These are phyloP conservation scores for Serripes groenlandicus DNA, from an alignment of 2,888 invertebrate species.

Conservation along the genomic window DNA sequence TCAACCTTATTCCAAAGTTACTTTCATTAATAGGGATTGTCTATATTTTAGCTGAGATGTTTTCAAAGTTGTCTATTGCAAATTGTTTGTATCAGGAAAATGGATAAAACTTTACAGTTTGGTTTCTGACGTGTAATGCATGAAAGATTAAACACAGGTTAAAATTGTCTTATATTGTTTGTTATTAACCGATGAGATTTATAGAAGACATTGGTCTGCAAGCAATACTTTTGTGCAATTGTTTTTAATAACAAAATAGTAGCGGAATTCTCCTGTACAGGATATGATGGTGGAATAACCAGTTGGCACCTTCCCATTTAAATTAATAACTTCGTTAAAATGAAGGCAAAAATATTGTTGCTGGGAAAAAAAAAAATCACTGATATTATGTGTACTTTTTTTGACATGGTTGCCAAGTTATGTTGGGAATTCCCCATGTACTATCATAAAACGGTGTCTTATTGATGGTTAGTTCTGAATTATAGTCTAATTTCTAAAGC, in stretches of 20 bases:
- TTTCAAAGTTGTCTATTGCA: not conserved
- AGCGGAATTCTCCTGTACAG: conserved; percentile 1
- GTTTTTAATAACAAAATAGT: not conserved
- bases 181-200: too few relatives aligned
- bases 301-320: conserved; percentile 38
- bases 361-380: not conserved
- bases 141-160: too few relatives aligned
- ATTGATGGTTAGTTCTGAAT: conserved; percentile 32
- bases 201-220: too few relatives aligned
- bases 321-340: conserved; percentile 44
- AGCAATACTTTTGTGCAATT: too few relatives aligned
- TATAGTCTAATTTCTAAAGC: conserved; percentile 19
- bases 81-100: not conserved
- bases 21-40: too few relatives aligned
- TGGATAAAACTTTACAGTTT: not conserved
- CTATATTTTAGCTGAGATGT: not conserved
- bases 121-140: too few relatives aligned
- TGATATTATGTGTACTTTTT: conserved; percentile 15
- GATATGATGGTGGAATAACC: conserved; percentile 2
- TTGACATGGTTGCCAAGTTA: conserved; percentile 49
- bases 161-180: too few relatives aligned
- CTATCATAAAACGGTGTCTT: conserved; percentile 21
- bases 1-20: not conserved
- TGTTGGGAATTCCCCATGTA: conserved; percentile 45
- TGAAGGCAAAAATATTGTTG: conserved; percentile 26